phyloP scores from a whole-genome alignment of 2,888 invertebrate species.

The Pyrrhia umbra region DNA sequence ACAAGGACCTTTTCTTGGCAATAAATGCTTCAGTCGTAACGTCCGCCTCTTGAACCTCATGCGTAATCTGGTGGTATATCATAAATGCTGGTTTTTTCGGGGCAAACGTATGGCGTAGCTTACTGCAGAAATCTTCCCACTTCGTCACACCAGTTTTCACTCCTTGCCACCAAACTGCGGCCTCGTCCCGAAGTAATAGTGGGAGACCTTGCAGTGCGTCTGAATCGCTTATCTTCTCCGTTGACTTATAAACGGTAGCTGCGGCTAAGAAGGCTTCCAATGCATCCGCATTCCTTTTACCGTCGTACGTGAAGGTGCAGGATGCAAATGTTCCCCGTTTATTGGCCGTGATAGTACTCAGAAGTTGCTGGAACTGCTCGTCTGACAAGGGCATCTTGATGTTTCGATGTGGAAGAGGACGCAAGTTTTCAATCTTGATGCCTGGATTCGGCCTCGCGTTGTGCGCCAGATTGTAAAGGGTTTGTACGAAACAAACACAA shows the following conservation, averaged over 20 bases:
- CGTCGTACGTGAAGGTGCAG: too few relatives aligned
- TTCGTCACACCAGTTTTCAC: not conserved
- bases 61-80: slow-evolving; percentile 1
- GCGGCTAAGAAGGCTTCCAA: slow-evolving; percentile 5
- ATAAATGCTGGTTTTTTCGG: slow-evolving; percentile 1
- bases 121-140: slow-evolving; percentile 3
- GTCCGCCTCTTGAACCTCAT: slow-evolving; percentile 2
- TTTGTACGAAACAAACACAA: too few relatives aligned
- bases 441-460: too few relatives aligned
- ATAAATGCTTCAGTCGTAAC: slow-evolving; percentile 6
- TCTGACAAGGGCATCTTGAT: too few relatives aligned
- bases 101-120: slow-evolving; percentile 3
- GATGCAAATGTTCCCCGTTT: too few relatives aligned
- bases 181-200: slow-evolving; percentile 5
- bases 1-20: slow-evolving; percentile 2
- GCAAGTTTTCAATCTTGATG: too few relatives aligned
- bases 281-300: too few relatives aligned
- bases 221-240: slow-evolving; percentile 5
- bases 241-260: not conserved
- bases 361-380: too few relatives aligned
- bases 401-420: too few relatives aligned
- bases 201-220: slow-evolving; percentile 11
- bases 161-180: slow-evolving; percentile 12
- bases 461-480: too few relatives aligned
- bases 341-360: too few relatives aligned